Percentiles rank a stretch among this genome's conserved stretches.
These are phyloP conservation scores for Epinotia ramella DNA, from an alignment of 2,888 invertebrate species.

Conservation along the genomic window DNA sequence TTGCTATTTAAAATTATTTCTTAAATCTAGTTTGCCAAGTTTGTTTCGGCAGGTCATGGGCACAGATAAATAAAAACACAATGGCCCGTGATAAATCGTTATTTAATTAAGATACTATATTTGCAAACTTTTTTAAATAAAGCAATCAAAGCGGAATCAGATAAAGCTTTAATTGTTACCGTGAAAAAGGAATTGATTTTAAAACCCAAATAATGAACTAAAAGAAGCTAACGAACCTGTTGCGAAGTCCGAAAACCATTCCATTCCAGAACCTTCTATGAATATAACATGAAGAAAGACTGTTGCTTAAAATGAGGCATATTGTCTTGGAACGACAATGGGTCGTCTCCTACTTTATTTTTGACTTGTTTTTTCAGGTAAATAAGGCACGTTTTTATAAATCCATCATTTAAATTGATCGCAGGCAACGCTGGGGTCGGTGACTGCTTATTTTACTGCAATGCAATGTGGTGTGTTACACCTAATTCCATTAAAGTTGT, in stretches of 20 bases:
- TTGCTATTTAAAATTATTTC: too few relatives aligned
- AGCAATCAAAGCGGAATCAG: neutral
- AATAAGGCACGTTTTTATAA: constrained; percentile 24
- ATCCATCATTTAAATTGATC: constrained; percentile 37
- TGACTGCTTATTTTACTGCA: neutral
- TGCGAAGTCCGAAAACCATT: constrained; percentile 33
- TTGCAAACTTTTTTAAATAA: neutral
- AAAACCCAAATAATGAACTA: constrained; percentile 18
- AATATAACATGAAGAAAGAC: constrained; percentile 44
- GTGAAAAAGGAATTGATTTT: neutral
- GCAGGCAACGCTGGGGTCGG: neutral
- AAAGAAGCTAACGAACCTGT: constrained; percentile 33
- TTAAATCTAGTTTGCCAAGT: too few relatives aligned
- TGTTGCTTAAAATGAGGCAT: constrained; percentile 54
- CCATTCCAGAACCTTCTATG: constrained; percentile 35
- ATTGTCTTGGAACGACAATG: constrained; percentile 66
- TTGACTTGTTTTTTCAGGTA: constrained; percentile 40
- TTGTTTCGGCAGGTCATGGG: too few relatives aligned
- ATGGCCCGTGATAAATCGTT: neutral
- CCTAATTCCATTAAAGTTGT: too few relatives aligned
- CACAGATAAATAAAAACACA: neutral
- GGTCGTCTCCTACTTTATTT: constrained; percentile 57
- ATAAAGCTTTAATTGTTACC: constrained; percentile 5
- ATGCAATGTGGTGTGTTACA: too few relatives aligned
- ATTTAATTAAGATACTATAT: neutral